These are phyloP conservation scores for Salvelinus fontinalis DNA, from an alignment of 2,113 vertebrate species.

Conservation along the genomic window DNA sequence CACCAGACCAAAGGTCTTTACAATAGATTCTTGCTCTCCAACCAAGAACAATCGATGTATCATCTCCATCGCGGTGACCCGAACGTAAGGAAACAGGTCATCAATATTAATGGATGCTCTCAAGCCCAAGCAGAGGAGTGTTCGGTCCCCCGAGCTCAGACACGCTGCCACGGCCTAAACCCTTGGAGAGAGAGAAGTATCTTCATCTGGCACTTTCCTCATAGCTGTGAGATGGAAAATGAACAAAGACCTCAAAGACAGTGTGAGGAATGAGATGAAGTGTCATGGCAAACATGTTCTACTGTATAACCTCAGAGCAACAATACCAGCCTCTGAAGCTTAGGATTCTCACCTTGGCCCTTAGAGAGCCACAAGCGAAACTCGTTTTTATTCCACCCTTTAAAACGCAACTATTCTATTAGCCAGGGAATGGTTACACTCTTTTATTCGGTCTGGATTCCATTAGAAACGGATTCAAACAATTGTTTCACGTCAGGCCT, in stretches of 20 bases:
- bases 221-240: neutral
- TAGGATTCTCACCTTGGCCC: neutral
- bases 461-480: conserved; percentile 26
- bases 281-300: conserved; percentile 21
- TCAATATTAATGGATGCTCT: neutral
- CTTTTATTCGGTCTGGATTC: conserved; percentile 13
- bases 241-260: neutral
- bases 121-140: conserved; percentile 5
- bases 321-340: neutral
- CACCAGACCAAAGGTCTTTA: conserved; percentile 6
- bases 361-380: neutral
- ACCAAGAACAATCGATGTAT: neutral
- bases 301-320: neutral
- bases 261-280: conserved; percentile 6
- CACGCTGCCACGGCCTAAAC: conserved; percentile 1
- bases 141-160: conserved; percentile 3
- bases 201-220: conserved; percentile 9
- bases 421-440: conserved; percentile 5
- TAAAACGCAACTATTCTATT: conserved; percentile 2
- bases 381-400: neutral
- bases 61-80: neutral
- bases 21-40: conserved; percentile 2
- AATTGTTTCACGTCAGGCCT: conserved; percentile 14
- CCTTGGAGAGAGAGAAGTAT: neutral
- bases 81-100: conserved; percentile 9